phyloP scores from a whole-genome alignment of 23 tunicate species.

The Styela clava region DNA sequence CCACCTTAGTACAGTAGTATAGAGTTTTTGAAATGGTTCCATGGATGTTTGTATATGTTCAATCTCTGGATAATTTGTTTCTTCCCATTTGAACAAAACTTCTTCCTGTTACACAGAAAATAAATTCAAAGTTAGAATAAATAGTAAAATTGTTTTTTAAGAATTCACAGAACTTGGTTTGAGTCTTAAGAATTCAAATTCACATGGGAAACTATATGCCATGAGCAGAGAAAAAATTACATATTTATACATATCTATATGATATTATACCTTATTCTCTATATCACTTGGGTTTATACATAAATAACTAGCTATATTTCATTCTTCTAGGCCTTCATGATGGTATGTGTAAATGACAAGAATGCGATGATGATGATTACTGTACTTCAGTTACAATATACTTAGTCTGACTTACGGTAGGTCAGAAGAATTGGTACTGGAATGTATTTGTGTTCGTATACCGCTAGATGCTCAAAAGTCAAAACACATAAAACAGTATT shows the following conservation, averaged over 20 bases:
- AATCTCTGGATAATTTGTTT: constrained; percentile 73
- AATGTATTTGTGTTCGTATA: too few relatives aligned
- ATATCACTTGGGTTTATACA: too few relatives aligned
- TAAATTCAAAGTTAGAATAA: not conserved
- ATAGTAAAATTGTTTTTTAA: not conserved
- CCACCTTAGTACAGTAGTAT: constrained; percentile 74
- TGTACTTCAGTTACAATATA: too few relatives aligned
- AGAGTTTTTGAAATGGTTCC: constrained; percentile 87
- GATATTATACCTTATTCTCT: too few relatives aligned
- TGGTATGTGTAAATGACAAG: too few relatives aligned
- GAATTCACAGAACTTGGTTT: not conserved
- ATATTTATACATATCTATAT: not conserved
- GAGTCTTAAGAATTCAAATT: not conserved
- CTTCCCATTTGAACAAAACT: constrained; percentile 93
- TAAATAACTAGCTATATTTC: too few relatives aligned
- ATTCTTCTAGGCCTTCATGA: too few relatives aligned
- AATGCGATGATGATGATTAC: too few relatives aligned
- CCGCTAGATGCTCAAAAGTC: too few relatives aligned
- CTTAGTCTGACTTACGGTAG: too few relatives aligned
- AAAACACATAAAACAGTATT: too few relatives aligned
- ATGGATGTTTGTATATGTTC: constrained; percentile 64
- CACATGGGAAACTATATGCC: not conserved
- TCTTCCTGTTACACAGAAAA: constrained; percentile 73
- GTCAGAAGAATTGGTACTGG: too few relatives aligned
- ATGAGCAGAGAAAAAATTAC: not conserved